These are phyloP conservation scores for Peromyscus maniculatus DNA, from an alignment of 2,113 vertebrate genomes.

Conservation along the genomic window DNA sequence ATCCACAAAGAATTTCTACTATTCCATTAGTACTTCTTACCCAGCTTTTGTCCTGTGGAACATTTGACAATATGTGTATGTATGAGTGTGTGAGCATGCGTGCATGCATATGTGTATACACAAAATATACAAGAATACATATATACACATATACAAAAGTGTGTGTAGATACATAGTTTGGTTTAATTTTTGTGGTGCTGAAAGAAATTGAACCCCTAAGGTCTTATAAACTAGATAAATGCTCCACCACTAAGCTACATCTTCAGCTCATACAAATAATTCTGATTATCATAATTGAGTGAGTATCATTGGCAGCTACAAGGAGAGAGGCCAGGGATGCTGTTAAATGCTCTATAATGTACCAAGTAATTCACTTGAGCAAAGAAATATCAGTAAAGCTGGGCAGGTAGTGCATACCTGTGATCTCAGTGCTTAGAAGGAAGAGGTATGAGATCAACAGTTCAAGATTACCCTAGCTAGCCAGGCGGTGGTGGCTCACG, in stretches of 20 bases:
- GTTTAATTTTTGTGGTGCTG: not conserved
- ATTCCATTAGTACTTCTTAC: not conserved
- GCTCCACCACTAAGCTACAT: not conserved
- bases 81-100: not conserved
- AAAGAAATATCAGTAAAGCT: constrained; percentile 4
- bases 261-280: not conserved
- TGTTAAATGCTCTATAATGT: not conserved
- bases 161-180: not conserved
- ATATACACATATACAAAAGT: not conserved
- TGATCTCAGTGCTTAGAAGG: not conserved
- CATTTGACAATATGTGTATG: not conserved
- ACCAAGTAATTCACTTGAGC: not conserved
- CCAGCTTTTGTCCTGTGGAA: not conserved
- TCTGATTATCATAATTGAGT: not conserved
- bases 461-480: not conserved
- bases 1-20: constrained; percentile 32
- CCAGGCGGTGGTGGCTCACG: too few species aligned
- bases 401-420: not conserved
- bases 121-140: not conserved
- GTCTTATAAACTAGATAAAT: not conserved
- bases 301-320: not conserved
- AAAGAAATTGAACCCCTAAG: not conserved
- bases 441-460: not conserved
- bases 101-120: too few species aligned
- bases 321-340: not conserved